Evolutionary conservation across 2,888 invertebrate species (phyloP), one percentile per base, ranked within the genome.

Genomic region (Ceriagrion tenellum): DNA sequence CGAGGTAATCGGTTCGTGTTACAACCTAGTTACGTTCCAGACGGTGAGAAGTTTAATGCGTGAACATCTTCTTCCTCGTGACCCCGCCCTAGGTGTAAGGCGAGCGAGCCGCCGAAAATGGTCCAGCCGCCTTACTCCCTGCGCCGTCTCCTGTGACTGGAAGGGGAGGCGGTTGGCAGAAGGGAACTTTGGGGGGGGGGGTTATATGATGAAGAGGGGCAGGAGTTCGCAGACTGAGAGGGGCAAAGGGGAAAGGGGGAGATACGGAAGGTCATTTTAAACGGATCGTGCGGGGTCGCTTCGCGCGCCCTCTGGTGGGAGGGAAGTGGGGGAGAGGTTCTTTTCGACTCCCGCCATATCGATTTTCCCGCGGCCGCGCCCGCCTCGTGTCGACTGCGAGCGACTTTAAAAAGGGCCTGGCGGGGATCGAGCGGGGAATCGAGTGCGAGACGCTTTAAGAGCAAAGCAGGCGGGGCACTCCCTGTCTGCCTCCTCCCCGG

Each of bases 281-380:
- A 69, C 69, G 69, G 69, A 69, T n/a, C 69, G 69, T 69, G 47
- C 69, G 69, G 69, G 69, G 69, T 69, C 69, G 69, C 69, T 20
- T 26, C 23, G 20, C 69, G 69, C 69, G 20, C 69, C 26, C 26
- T 10, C 69, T 26, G 69, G 20, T 69, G 20, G 47, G 47, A 47
- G 47, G 47, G 47, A 47, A 8, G 47, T 4, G 47, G 47, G 8
- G 47, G 47, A 8, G 20, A 8, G 8, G 69, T 69, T 69, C 69
- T 69, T 69, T 69, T 69, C 26, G 69, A 69, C 69, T 69, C 69
- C 69, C 69, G 69, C 69, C 69, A 26, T 69, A 69, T 69, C 69
- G 69, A 69, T 69, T 69, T 69, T 69, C 69, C 47, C 23, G 69
- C 26, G n/a, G 20, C 23, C 69, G 69, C 23, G 69, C 69, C 69